Conservation (phyloP, 1,140 invertebrate species). For the Cotesia glomerata region DNA sequence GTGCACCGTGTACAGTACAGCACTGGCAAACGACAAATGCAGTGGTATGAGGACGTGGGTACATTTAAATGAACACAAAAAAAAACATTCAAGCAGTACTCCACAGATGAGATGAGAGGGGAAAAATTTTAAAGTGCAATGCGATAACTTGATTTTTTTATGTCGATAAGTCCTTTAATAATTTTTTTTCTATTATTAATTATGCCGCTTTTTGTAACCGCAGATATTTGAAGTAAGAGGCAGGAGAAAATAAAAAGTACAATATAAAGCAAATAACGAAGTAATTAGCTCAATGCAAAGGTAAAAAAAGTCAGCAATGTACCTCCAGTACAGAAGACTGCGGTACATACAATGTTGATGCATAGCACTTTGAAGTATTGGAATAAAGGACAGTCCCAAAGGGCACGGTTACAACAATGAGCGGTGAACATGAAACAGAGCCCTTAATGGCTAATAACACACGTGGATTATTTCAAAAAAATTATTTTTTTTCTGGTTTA, state of each 20-base stretch:
- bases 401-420: conserved; percentile 54
- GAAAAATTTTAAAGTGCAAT: no score
- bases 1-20: no score
- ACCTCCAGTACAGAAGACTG: conserved; percentile 32
- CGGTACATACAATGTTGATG: conserved; percentile 36
- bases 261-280: background rate
- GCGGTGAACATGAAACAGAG: conserved; percentile 60
- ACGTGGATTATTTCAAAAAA: conserved; percentile 62
- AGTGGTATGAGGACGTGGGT: no score
- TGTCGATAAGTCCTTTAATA: no score
- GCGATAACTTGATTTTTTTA: no score
- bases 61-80: no score
- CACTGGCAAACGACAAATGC: no score
- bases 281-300: background rate
- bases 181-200: background rate
- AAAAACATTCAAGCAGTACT: no score
- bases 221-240: background rate
- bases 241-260: background rate
- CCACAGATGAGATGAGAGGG: no score
- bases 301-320: background rate
- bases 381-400: conserved; percentile 51
- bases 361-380: conserved; percentile 60
- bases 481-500: conserved; percentile 55
- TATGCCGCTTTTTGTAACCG: no score
- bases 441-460: conserved; percentile 62